Evolutionary conservation across 2,888 invertebrate genomes (phyloP), one percentile per base, ranked within the genome.

Genomic region (Resseliella maxima): DNA sequence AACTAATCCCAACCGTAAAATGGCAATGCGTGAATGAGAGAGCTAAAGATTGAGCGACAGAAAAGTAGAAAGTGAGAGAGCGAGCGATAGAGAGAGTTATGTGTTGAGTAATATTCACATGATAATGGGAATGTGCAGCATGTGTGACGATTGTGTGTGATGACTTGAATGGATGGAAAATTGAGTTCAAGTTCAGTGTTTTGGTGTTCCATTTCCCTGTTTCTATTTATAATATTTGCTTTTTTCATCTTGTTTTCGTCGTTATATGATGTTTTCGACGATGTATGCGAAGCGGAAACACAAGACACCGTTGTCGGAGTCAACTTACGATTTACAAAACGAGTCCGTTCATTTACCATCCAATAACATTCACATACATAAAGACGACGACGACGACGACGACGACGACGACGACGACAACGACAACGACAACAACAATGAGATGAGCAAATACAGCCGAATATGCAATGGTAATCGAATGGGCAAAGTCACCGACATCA

Each of bases 181-280:
- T 83, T 24, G 83, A 85, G 85, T 85, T 85, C 85, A 85, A 85
- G 85, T 85, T 85, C 85, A 85, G 85, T 85, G 85, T 85, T 85
- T 27, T 12, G 83, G 38, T 83, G 85, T 85, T 85, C 85, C 15
- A 85, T 45, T 85, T 85, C 46, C 85, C 85, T 45, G 85, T 85
- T 85, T 85, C 85, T 85, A 45, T 85, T 85, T 45, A 31, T 72
- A 72, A 72, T 72, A 72, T 72, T 27, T 59, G 0, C 21, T 50
- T 50, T 8, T 50, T 2, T 50, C 18, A 12, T 21, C 21, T 21
- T 6, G 5, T 31, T 72, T 31, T 72, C 72, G 72, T 72, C 1
- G 31, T 6, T 59, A 18, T 2, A 18, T 18, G 10, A n/a, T n/a
- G n/a, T n/a, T n/a, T n/a, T n/a, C n/a, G n/a, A n/a, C n/a, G 72